These are phyloP conservation scores for Sipha flava DNA, from an alignment of 1,140 invertebrate genomes.

Conservation along the genomic window DNA sequence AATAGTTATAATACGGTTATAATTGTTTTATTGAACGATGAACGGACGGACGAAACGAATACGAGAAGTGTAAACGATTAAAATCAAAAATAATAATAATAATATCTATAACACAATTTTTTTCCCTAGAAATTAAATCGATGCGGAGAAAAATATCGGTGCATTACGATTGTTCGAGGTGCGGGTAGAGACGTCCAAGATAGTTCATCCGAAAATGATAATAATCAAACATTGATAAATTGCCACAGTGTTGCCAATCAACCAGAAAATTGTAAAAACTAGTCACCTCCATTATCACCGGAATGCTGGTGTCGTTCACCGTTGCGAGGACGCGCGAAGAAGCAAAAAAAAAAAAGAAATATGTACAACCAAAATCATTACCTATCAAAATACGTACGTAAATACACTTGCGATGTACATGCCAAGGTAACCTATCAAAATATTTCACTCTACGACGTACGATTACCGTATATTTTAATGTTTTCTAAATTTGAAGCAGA, in stretches of 20 bases:
- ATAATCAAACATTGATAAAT: constrained; percentile 14
- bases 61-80: background rate
- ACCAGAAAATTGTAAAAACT: too few relatives aligned
- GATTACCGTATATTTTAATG: too few relatives aligned
- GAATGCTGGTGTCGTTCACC: too few relatives aligned
- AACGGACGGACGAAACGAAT: background rate
- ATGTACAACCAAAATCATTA: too few relatives aligned
- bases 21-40: background rate
- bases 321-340: too few relatives aligned
- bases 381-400: too few relatives aligned
- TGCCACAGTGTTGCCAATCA: background rate
- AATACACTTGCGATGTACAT: too few relatives aligned
- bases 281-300: too few relatives aligned
- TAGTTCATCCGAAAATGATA: background rate
- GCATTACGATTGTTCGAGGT: background rate
- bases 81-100: background rate
- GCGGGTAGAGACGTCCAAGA: background rate
- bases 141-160: constrained; percentile 3
- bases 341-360: too few relatives aligned
- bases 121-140: background rate
- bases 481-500: too few relatives aligned
- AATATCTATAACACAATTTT: background rate
- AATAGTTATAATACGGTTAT: background rate
- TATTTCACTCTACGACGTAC: too few relatives aligned
- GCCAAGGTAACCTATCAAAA: too few relatives aligned